phyloP scores from a whole-genome alignment of 2,113 vertebrate species.

The Arvicanthis niloticus region DNA sequence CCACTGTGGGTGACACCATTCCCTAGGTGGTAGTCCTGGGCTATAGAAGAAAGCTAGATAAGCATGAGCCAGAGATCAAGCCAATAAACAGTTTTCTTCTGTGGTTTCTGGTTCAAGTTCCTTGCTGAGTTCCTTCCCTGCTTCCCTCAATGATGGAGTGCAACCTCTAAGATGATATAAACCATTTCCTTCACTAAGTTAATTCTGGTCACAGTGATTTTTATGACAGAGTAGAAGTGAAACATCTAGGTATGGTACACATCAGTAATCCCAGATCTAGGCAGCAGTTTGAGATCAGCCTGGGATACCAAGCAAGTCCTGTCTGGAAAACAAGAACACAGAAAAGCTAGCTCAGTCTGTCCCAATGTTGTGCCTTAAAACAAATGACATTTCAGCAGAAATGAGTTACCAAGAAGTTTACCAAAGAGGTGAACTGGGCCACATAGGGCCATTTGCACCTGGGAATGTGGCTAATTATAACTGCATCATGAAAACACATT shows the following conservation, averaged over 20 bases:
- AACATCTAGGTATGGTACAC: background rate
- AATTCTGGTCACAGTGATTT: background rate
- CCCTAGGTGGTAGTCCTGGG: background rate
- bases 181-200: background rate
- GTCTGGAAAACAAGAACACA: background rate
- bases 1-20: background rate
- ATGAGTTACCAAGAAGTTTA: background rate
- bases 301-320: background rate
- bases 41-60: background rate
- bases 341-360: background rate
- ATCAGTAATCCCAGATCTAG: background rate
- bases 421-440: background rate
- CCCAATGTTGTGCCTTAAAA: background rate
- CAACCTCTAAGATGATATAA: background rate
- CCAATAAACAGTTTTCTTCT: background rate
- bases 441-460: background rate
- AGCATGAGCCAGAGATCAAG: background rate
- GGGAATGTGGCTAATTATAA: background rate
- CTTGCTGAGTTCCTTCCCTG: no score
- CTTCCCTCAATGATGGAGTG: background rate
- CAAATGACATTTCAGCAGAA: background rate
- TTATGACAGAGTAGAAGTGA: background rate
- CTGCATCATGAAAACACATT: background rate
- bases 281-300: background rate
- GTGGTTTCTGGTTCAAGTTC: background rate